phyloP scores from a whole-genome alignment of 2,113 vertebrate genomes.

The Machaerirhynchus nigripectus region DNA sequence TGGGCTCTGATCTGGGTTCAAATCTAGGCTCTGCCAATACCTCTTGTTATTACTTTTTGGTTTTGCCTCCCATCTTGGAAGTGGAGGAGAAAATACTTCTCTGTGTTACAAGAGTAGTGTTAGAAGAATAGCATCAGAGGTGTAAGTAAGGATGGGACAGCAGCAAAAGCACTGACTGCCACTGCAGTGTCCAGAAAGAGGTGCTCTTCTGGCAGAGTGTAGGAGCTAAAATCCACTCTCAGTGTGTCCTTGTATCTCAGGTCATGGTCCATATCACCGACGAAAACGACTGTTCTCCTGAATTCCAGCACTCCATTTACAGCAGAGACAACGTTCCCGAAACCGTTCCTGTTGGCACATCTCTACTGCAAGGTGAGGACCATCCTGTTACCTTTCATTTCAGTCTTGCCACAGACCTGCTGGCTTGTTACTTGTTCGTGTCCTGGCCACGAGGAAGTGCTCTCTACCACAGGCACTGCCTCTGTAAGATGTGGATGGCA shows the following conservation, averaged over 20 bases:
- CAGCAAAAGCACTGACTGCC: not conserved
- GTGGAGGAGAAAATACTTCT: not conserved
- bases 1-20: not conserved
- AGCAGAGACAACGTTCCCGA: slow-evolving; percentile 84
- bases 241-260: slow-evolving; percentile 52
- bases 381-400: not conserved
- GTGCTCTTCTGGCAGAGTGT: not conserved
- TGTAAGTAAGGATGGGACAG: not conserved
- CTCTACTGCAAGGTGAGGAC: slow-evolving; percentile 84
- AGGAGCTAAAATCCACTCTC: not conserved
- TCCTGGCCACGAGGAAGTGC: not conserved
- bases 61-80: not conserved
- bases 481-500: not conserved
- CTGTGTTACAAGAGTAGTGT: not conserved
- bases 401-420: not conserved
- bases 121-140: not conserved
- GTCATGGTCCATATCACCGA: slow-evolving; percentile 82
- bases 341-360: slow-evolving; percentile 77
- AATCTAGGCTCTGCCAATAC: not conserved
- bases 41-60: not conserved
- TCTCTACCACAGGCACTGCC: not conserved
- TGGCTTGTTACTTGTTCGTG: not conserved
- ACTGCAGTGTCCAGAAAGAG: not conserved
- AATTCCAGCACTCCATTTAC: slow-evolving; percentile 88
- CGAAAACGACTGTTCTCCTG: slow-evolving; percentile 88